A percentile compares a stretch with the other conserved stretches of the same genome.
phyloP scores from a whole-genome alignment of 1,140 invertebrate species.

The Trichoplusia ni region DNA sequence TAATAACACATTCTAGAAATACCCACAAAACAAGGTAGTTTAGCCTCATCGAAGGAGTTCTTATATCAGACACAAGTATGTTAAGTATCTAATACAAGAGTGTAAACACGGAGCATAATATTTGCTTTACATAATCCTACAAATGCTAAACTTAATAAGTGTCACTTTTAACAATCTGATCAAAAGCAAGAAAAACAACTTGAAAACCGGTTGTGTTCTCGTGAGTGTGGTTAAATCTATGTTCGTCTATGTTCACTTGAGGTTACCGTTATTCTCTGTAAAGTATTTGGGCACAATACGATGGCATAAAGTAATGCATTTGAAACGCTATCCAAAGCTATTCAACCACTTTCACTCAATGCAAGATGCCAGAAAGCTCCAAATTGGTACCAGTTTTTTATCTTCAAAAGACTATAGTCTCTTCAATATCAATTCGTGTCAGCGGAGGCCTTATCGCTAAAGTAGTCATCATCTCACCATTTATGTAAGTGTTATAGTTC shows the following conservation, averaged over 20 bases:
- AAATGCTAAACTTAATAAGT: slow-evolving; percentile 25
- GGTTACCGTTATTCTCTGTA: slow-evolving; percentile 11
- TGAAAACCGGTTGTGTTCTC: slow-evolving; percentile 17
- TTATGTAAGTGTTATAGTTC: slow-evolving; percentile 28
- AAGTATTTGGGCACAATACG: slow-evolving; percentile 19
- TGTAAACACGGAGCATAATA: too few relatives aligned
- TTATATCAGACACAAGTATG: too few relatives aligned
- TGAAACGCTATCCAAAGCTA: slow-evolving; percentile 3
- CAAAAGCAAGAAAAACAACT: slow-evolving; percentile 18
- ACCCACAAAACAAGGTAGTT: too few relatives aligned
- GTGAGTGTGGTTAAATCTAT: slow-evolving; percentile 19
- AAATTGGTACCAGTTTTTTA: too few relatives aligned
- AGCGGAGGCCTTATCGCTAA: too few relatives aligned
- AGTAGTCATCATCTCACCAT: too few relatives aligned
- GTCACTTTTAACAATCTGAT: slow-evolving; percentile 19
- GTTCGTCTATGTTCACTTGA: slow-evolving; percentile 21
- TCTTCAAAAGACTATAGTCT: too few relatives aligned
- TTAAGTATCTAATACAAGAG: too few relatives aligned
- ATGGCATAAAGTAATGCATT: slow-evolving; percentile 9
- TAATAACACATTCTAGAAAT: too few relatives aligned
- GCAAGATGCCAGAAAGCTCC: background rate
- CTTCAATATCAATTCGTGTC: too few relatives aligned
- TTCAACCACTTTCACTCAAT: slow-evolving; percentile 2
- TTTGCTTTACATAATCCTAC: background rate
- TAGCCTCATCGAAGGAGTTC: too few relatives aligned